phyloP scores from a whole-genome alignment of 2,888 invertebrate genomes.

The Dryobotodes eremita region DNA sequence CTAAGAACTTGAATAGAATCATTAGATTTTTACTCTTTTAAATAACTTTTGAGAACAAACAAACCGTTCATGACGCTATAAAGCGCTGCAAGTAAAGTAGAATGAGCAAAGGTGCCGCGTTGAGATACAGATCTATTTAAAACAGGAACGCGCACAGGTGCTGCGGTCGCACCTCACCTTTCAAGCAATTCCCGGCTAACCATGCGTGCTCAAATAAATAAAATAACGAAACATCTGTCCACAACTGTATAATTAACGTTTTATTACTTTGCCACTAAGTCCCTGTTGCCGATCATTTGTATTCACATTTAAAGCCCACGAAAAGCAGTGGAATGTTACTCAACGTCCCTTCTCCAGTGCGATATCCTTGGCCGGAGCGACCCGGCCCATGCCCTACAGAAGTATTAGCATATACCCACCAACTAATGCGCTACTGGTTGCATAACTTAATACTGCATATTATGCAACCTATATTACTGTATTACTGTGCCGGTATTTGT shows the following conservation, averaged over 20 bases:
- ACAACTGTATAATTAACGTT: conserved; percentile 10
- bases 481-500: conserved; percentile 41
- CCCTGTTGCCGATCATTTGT: conserved; percentile 46
- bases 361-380: conserved; percentile 77
- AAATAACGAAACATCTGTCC: conserved; percentile 45
- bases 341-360: conserved; percentile 77
- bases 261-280: conserved; percentile 33
- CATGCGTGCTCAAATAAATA: conserved; percentile 51
- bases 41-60: background rate
- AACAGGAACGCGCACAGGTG: conserved; percentile 54
- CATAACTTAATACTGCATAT: conserved; percentile 63
- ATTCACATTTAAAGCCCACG: conserved; percentile 66
- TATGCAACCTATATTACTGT: conserved; percentile 54
- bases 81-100: conserved; percentile 30
- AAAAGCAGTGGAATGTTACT: conserved; percentile 75
- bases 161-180: conserved; percentile 32
- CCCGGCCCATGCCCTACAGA: conserved; percentile 71
- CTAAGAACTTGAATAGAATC: conserved; percentile 12
- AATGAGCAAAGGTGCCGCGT: conserved; percentile 44
- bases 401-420: conserved; percentile 72
- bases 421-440: conserved; percentile 63
- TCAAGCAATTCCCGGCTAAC: conserved; percentile 33
- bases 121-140: conserved; percentile 56
- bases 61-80: conserved; percentile 26
- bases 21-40: background rate